Evolutionary conservation across 2,888 invertebrate genomes (phyloP), one percentile per base, ranked within the genome.

Genomic region (Oscheius sp.): DNA sequence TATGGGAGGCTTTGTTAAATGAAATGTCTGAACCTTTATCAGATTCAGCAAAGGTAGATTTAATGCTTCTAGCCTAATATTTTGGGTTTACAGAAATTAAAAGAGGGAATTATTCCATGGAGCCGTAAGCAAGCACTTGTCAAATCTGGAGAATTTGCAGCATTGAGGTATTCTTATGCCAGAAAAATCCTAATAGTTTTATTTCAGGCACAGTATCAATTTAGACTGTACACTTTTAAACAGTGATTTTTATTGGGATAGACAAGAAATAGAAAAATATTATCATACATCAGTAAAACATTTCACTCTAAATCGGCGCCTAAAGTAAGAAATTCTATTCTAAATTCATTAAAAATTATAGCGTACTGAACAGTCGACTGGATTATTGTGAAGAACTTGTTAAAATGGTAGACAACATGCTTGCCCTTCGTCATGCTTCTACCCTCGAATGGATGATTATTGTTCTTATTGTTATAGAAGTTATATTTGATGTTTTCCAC

Each of bases 161-260:
- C 79, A 45, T 55, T 83, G 25, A 69, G 83, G 78, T 78, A 45
- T n/a, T 49, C 13, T 21, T 3, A 7, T 18, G 49, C 45, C 45
- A 49, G 5, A 3, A 13, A 16, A 7, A 16, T 49, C 13, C 6
- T 7, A 16, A 18, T 5, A 43, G 27, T 35, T 58, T 73, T 49
- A 90, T 35, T 58, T 73, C 46, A 90, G 90, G 3, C 96, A 96
- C 90, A 92, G 93, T 23, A 93, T 98, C 69, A 98, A 95, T 89
- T 91, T 98, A 79, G 94, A 95, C 83, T 96, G 96, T 0, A 96
- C 97, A 89, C 91, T 97, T 55, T 90, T 97, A 80, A 95, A 95
- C 0, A 96, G 97, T 0, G 98, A 98, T 90, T 96, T 96, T 90
- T 98, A 98, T 90, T 98, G 98, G 98, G 97, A 98, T 87, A 92